Conservation (phyloP, 1,140 invertebrate genomes). For the Latrodectus geometricus region DNA sequence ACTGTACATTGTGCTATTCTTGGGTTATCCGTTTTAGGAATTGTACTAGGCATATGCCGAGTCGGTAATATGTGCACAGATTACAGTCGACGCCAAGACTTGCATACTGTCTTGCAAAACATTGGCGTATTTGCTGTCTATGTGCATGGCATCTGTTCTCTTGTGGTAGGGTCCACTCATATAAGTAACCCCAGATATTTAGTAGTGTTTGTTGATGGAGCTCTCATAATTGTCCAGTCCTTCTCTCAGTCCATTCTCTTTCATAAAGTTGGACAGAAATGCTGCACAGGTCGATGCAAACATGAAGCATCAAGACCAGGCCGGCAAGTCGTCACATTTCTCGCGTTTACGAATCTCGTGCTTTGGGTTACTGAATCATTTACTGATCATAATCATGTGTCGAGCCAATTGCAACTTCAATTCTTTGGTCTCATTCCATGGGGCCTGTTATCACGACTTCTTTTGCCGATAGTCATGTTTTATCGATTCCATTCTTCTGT, state of each 20-base stretch:
- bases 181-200: conserved; percentile 67
- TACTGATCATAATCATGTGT: conserved; percentile 75
- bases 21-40: conserved; percentile 71
- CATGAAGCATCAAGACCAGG: conserved; percentile 74
- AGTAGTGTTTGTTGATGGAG: conserved; percentile 71
- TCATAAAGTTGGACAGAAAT: conserved; percentile 55
- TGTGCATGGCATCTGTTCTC: conserved; percentile 71
- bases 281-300: conserved; percentile 21
- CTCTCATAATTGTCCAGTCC: conserved; percentile 73
- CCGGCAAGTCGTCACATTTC: conserved; percentile 77
- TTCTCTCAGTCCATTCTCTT: conserved; percentile 64
- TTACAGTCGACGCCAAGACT: background rate
- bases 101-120: conserved; percentile 66
- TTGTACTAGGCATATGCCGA: conserved; percentile 69
- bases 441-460: conserved; percentile 77
- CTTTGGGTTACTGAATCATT: conserved; percentile 80
- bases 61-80: conserved; percentile 66
- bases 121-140: conserved; percentile 73
- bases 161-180: conserved; percentile 68
- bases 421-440: conserved; percentile 78
- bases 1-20: conserved; percentile 63
- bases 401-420: conserved; percentile 73
- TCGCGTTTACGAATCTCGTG: conserved; percentile 78
- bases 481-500: conserved; percentile 80
- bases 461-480: conserved; percentile 77